Evolutionary conservation across 2,797 vertebrate genomes (phyloP).

Genomic region (Podarcis lilfordi): DNA sequence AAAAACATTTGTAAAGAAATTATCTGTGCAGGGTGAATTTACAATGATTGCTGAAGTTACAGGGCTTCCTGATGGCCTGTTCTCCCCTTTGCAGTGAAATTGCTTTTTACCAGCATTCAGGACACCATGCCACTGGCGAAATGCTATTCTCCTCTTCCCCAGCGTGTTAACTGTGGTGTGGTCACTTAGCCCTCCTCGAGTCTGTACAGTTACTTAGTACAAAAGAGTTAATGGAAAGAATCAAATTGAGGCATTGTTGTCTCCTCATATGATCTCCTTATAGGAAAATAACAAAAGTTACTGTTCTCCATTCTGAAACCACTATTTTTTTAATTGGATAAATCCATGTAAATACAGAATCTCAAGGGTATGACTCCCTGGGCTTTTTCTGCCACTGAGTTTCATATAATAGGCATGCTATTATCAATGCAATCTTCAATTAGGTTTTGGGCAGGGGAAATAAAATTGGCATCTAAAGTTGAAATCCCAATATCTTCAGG

Average conservation of each 20-base stretch:
- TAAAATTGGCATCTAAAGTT: neutral
- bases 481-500: neutral
- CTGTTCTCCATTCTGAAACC: neutral
- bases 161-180: neutral
- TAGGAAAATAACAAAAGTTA: neutral
- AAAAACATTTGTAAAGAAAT: neutral
- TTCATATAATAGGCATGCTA: neutral
- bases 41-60: neutral
- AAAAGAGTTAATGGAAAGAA: neutral
- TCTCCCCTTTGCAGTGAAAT: neutral
- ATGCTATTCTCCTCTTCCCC: neutral
- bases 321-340: neutral
- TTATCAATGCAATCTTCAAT: neutral
- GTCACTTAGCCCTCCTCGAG: neutral
- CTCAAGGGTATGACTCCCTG: neutral
- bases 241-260: neutral
- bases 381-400: neutral
- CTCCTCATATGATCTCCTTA: neutral
- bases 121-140: neutral
- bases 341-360: neutral
- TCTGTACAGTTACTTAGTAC: neutral
- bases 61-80: neutral
- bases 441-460: neutral
- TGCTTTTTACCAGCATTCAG: neutral
- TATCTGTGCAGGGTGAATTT: neutral